These are phyloP conservation scores for Xylota sylvarum DNA, from an alignment of 2,888 invertebrate species.

Conservation along the genomic window DNA sequence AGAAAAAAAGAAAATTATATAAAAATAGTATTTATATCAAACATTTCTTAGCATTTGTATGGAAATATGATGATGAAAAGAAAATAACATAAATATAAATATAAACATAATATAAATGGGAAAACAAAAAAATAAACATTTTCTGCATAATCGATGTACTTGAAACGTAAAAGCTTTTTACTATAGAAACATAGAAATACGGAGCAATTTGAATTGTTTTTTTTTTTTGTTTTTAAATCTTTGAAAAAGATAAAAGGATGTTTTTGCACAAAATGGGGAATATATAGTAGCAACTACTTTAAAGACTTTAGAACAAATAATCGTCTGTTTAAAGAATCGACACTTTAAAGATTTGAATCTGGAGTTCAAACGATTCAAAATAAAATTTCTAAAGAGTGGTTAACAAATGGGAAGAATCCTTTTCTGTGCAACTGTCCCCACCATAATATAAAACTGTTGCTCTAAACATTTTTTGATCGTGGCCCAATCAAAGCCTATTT, in stretches of 20 bases:
- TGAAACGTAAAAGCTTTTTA: constrained; percentile 39
- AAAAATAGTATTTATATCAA: constrained; percentile 34
- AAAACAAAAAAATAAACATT: neutral
- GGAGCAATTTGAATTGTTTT: neutral
- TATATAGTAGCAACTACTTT: too few relatives aligned
- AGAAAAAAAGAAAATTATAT: too few relatives aligned
- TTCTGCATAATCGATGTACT: constrained; percentile 38
- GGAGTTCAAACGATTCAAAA: too few relatives aligned
- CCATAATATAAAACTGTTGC: too few relatives aligned
- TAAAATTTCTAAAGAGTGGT: too few relatives aligned
- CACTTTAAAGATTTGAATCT: too few relatives aligned
- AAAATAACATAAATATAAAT: neutral
- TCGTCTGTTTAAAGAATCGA: too few relatives aligned
- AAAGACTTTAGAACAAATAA: too few relatives aligned
- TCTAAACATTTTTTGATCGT: too few relatives aligned
- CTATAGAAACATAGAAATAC: constrained; percentile 13
- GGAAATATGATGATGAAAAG: constrained; percentile 5
- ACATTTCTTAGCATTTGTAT: constrained; percentile 37
- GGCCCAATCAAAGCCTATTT: too few relatives aligned
- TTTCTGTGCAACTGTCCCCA: too few relatives aligned
- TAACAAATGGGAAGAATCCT: too few relatives aligned
- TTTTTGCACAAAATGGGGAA: neutral
- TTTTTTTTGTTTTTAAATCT: constrained; percentile 1
- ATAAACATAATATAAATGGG: neutral
- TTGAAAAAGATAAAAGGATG: neutral